Evolutionary conservation across 2,888 invertebrate species (phyloP).

Genomic region (Odontothrips loti): DNA sequence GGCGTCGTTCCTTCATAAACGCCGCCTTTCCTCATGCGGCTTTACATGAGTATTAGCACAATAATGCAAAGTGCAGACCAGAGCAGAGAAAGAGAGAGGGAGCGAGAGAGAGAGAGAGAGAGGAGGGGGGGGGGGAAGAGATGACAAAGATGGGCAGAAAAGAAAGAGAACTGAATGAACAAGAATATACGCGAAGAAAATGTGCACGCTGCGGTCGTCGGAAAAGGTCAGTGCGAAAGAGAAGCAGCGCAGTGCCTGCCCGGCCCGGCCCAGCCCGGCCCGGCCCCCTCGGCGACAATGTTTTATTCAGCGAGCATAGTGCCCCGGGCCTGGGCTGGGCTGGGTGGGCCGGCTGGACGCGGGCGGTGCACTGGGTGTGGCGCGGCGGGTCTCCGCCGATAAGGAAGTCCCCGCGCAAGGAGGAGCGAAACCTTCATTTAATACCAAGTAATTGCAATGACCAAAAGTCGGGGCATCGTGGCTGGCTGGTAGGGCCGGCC

Average conservation of each 20-base stretch:
- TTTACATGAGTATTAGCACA: no score
- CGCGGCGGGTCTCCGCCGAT: conserved; percentile 19
- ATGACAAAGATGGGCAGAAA: background rate
- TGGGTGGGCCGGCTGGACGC: no score
- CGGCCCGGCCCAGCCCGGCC: background rate
- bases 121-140: background rate
- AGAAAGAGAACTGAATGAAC: no score
- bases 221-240: background rate
- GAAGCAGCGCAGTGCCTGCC: no score
- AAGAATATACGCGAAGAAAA: no score
- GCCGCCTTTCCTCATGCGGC: no score
- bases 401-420: conserved; percentile 20
- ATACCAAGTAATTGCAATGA: conserved; percentile 24
- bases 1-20: no score
- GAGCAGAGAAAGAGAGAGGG: no score
- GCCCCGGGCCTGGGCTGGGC: no score
- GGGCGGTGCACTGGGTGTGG: no score
- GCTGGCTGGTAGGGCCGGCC: background rate
- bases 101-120: background rate
- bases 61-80: no score
- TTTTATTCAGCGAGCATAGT: conserved; percentile 19
- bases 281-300: background rate
- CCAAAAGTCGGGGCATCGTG: conserved; percentile 12
- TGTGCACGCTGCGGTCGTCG: no score
- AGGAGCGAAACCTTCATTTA: conserved; percentile 24